Evolutionary conservation across 2,113 vertebrate species (phyloP), one percentile per base, ranked within the genome.

Genomic region (Rynchops niger): DNA sequence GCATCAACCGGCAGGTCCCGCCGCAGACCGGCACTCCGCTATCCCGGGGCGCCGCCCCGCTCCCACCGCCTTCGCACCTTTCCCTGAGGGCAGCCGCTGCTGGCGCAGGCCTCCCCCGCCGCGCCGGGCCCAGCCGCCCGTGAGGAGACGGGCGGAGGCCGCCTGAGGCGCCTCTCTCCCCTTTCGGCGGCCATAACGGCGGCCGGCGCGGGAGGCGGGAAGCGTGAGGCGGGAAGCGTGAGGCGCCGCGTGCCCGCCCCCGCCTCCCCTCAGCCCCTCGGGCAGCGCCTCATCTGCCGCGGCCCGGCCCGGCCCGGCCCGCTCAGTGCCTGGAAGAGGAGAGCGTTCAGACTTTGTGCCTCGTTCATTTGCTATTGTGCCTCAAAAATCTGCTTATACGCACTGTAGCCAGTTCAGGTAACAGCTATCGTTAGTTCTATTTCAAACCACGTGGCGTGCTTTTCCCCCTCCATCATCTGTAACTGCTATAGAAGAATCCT

Each of bases 71-170:
- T 73, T 58, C 77, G 4, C 40, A 22, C 73, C 38, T 25, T 12
- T 30, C 7, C 45, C 38, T 36, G 25, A 43, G 32, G 45, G 16
- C 10, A 38, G 63, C 32, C 3, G 9, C 47, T 5, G 15, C 56
- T 55, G 5, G 21, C 29, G 70, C 19, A 52, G 22, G 25, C 50
- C 25, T 14, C 36, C 36, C 17, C 22, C 38, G 6, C 22, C 27
- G 7, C 42, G 17, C 16, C 9, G 9, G 18, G 32, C 42, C 9
- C 9, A 36, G 11, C 26, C n/a, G 20, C 9, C 36, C 36, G 22
- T 6, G 6, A 26, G 21, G 12, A 17, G 27, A 7, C 6, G 2
- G 7, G 9, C 15, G 1, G 6, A 5, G 4, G 20, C 3, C 11
- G 3, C 19, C 13, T 13, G 9, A 5, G 19, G 15, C 9, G n/a